Evolutionary conservation across 1,140 invertebrate species (phyloP), one percentile per base, ranked within the genome.

Genomic region (Formica exsecta): DNA sequence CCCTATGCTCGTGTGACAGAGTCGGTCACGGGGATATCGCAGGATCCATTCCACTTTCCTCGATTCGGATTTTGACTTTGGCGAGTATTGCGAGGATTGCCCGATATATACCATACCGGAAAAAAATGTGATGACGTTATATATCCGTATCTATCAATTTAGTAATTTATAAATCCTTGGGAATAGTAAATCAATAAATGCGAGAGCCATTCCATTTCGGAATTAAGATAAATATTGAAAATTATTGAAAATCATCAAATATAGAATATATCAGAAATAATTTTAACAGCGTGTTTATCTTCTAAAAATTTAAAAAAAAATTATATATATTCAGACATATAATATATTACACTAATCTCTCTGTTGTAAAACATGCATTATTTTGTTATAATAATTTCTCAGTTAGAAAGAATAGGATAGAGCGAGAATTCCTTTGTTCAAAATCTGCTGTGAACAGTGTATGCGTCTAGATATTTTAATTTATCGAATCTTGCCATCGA

Each of bases 11-110:
- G 74, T 51, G 76, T 87, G 29, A 51, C 48, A 16, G 68, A 90
- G 48, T 89, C 75, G 73, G 80, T 80, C 83, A 88, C 74, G 65
- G 57, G 66, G 66, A 77, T 87, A 90, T 90, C 71, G 73, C 0
- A n/a, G 38, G 59, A 86, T 87, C 48, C 16, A 51, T 70, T 87
- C 61, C 36, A 77, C 86, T 90, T 89, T 79, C 81, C 66, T 65
- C 62, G 0, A 29, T 4, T 3, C 3, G 51, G 71, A 89, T 89
- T 86, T 76, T 59, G 51, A 57, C 16, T 54, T 19, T 19, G 51
- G 0, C 29, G 19, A 73, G 3, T 73, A 61, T 61, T 8, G 25
- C 36, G 44, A 61, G 32, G 41, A 73, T 80, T 57, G 9, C 11
- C 3, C 54, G 48, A 70, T 59, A 29, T 25, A 41, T 79, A 22